Evolutionary conservation across 2,888 invertebrate genomes (phyloP).

Genomic region (Euplexia lucipara): DNA sequence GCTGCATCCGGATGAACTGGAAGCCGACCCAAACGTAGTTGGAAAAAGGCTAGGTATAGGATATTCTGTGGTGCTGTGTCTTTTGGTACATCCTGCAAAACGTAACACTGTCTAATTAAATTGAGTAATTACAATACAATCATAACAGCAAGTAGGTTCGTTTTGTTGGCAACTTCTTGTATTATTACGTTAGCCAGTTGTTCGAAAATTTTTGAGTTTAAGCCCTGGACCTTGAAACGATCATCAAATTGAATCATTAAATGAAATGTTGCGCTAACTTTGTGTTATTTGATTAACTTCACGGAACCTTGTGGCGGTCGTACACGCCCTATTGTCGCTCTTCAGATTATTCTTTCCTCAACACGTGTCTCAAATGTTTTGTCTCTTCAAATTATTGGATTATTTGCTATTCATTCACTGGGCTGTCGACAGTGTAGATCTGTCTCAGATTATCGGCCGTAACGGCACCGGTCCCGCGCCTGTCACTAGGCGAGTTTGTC

Average conservation of each 20-base stretch:
- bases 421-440: too few species aligned
- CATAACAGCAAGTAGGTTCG: background rate
- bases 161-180: conserved; percentile 14
- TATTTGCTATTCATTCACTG: too few species aligned
- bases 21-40: too few species aligned
- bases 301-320: background rate
- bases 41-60: too few species aligned
- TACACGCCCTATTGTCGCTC: background rate
- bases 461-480: too few species aligned
- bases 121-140: background rate
- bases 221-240: conserved; percentile 6
- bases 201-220: conserved; percentile 12
- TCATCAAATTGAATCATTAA: conserved; percentile 16
- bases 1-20: too few species aligned
- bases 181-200: background rate
- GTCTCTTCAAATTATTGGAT: too few species aligned
- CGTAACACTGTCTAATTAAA: background rate
- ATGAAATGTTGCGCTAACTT: conserved; percentile 12
- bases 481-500: conserved; percentile 13
- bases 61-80: too few species aligned
- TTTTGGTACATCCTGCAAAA: background rate
- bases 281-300: conserved; percentile 9
- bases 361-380: too few species aligned
- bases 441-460: too few species aligned
- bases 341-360: too few species aligned